These are phyloP conservation scores for Cossypha heuglini DNA, from an alignment of 2,797 vertebrate genomes.

Conservation along the genomic window DNA sequence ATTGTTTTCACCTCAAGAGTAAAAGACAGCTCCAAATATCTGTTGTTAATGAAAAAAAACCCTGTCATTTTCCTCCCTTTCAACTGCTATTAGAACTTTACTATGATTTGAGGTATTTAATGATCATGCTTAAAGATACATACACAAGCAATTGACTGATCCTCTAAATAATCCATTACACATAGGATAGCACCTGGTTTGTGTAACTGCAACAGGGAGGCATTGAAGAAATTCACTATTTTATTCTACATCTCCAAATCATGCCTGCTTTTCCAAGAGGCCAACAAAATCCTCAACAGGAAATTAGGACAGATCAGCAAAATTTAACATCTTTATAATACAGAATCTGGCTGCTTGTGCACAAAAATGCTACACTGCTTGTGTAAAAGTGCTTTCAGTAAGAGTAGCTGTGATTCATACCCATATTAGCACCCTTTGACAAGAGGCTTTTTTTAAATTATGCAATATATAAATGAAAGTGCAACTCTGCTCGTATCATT, in stretches of 20 bases:
- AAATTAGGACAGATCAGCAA: neutral
- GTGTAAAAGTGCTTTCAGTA: neutral
- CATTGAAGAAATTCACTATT: neutral
- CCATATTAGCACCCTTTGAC: neutral
- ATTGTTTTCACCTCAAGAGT: neutral
- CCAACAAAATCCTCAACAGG: neutral
- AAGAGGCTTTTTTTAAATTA: accelerated
- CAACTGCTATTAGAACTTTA: neutral
- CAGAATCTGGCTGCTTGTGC: neutral
- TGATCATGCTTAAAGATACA: neutral
- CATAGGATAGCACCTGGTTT: neutral
- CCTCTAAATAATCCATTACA: neutral
- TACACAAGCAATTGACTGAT: neutral
- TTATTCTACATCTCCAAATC: neutral
- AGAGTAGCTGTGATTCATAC: neutral
- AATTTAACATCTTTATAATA: neutral
- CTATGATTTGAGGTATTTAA: neutral
- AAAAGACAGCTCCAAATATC: neutral
- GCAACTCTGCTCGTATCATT: accelerated
- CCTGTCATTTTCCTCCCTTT: neutral
- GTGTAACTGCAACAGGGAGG: neutral
- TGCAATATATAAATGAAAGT: neutral
- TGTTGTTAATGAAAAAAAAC: neutral
- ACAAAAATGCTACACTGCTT: neutral
- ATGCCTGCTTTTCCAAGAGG: neutral